Evolutionary conservation across 2,888 invertebrate species (phyloP).

Genomic region (Atrina japonica): DNA sequence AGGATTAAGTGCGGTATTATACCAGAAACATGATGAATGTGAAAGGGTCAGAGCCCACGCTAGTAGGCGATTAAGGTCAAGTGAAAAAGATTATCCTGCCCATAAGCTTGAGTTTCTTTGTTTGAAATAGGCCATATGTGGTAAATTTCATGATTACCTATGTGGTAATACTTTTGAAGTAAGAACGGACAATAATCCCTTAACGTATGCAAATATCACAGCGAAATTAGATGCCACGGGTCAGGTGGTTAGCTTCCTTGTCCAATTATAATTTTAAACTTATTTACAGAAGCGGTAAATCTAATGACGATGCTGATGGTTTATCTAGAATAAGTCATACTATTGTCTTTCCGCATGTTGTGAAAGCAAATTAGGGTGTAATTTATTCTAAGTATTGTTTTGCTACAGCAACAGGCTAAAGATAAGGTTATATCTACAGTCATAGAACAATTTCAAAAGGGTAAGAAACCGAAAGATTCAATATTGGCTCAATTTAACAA

Average conservation of each 20-base stretch:
- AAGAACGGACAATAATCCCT: constrained; percentile 34
- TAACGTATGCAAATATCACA: constrained; percentile 14
- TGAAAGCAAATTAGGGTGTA: constrained; percentile 9
- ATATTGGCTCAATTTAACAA: background rate
- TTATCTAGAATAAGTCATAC: constrained; percentile 44
- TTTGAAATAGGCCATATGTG: constrained; percentile 30
- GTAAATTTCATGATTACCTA: constrained; percentile 30
- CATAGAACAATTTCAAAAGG: background rate
- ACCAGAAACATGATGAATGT: constrained; percentile 17
- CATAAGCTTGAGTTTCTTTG: constrained; percentile 32
- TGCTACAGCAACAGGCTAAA: background rate
- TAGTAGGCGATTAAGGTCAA: constrained; percentile 15
- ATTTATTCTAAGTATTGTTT: no score
- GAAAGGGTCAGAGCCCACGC: constrained; percentile 18
- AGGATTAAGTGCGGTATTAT: constrained; percentile 31
- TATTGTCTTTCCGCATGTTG: constrained; percentile 16
- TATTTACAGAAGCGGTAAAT: constrained; percentile 15
- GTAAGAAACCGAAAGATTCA: background rate
- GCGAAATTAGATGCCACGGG: constrained; percentile 27
- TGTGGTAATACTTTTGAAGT: constrained; percentile 24
- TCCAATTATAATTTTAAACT: constrained; percentile 28
- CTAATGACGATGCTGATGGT: constrained; percentile 24
- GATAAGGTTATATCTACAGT: constrained; percentile 9
- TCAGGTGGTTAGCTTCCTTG: constrained; percentile 25
- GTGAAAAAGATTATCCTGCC: constrained; percentile 12